These are phyloP conservation scores for Penaeus vannamei DNA, from an alignment of 1,140 invertebrate genomes.

Conservation along the genomic window DNA sequence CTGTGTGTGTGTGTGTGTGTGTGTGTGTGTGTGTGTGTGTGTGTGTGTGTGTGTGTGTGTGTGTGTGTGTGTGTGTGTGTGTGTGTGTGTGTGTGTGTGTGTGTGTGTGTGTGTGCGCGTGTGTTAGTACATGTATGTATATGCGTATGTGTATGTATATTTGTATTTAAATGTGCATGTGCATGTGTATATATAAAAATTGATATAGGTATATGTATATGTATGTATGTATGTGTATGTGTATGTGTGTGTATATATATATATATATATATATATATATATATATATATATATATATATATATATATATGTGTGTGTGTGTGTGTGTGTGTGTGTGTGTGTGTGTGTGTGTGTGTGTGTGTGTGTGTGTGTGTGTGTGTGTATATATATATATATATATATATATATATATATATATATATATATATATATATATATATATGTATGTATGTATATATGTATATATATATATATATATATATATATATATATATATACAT, in stretches of 20 bases:
- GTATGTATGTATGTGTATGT: background rate
- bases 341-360: background rate
- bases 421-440: background rate
- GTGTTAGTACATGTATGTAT: background rate
- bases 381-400: background rate
- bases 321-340: background rate
- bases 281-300: constrained; percentile 12
- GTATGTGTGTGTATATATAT: constrained; percentile 12
- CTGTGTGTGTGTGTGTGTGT: background rate
- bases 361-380: too few relatives aligned
- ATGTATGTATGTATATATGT: too few relatives aligned
- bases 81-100: background rate
- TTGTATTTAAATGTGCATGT: background rate
- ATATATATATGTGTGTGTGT: background rate
- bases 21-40: background rate
- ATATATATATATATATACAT: constrained; percentile 16
- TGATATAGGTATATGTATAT: background rate
- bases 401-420: background rate
- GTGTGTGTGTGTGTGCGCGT: background rate
- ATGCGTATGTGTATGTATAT: background rate
- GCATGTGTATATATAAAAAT: constrained; percentile 3
- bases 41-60: background rate
- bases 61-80: background rate
- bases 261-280: constrained; percentile 28
- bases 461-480: constrained; percentile 27